Percentiles rank a stretch among this genome's conserved stretches.
phyloP scores from a whole-genome alignment of 2,113 vertebrate genomes.

The Manacus vitellinus region DNA sequence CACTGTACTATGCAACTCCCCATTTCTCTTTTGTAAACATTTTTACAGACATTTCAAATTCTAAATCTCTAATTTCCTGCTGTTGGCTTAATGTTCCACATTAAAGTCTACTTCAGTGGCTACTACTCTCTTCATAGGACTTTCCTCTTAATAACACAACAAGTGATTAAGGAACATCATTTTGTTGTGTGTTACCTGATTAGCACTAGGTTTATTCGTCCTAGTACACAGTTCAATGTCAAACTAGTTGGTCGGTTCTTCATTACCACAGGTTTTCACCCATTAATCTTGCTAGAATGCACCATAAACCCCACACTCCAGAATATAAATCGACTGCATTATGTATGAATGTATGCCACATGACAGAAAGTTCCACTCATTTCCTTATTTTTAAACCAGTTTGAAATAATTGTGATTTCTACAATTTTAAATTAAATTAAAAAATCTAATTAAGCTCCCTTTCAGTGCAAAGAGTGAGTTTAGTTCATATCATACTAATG shows the following conservation, averaged over 20 bases:
- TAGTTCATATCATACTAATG: neutral
- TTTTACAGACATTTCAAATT: neutral
- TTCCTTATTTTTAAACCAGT: neutral
- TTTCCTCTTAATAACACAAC: neutral
- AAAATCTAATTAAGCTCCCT: neutral
- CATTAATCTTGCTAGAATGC: neutral
- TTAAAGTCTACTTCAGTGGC: neutral
- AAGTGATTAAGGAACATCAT: neutral
- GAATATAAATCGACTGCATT: neutral
- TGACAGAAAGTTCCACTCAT: neutral
- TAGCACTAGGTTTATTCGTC: neutral
- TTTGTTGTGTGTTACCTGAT: neutral
- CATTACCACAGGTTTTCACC: neutral
- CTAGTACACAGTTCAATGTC: neutral
- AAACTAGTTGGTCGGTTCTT: neutral
- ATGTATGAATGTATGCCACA: neutral
- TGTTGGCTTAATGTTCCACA: neutral
- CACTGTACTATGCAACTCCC: neutral
- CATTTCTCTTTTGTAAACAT: slow-evolving; percentile 35
- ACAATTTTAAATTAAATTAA: neutral
- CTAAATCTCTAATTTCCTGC: neutral
- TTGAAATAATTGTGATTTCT: neutral
- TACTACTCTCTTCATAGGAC: neutral
- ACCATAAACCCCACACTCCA: neutral
- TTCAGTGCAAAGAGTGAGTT: neutral